Evolutionary conservation across 2,113 vertebrate genomes (phyloP), one percentile per base, ranked within the genome.

Genomic region (Gnathonemus echidnorhynchus): DNA sequence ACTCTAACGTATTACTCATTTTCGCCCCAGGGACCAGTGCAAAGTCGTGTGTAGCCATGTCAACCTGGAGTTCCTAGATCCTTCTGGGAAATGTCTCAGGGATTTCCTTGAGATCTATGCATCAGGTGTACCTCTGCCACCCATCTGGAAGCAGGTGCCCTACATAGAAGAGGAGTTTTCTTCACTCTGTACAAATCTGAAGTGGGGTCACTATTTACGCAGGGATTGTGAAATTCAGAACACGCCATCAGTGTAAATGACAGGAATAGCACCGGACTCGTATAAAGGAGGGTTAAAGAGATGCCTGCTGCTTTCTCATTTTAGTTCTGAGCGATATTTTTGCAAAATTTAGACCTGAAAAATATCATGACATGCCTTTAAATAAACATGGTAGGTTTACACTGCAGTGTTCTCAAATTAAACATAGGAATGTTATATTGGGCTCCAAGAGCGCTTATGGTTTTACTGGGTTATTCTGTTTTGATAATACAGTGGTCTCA

Each of bases 31-130:
- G 21, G 19, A 80, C 39, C n/a, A 42, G 31, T 39, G 17, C 15
- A n/a, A 19, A 80, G 35, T 31, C 31, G 1, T 31, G 13, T 80
- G 2, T 48, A 48, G 39, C 35, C 94, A 91, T 94, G 95, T 95
- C 90, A 93, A 94, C 95, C 94, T 95, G 94, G 93, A 95, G 93
- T 94, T 94, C 95, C 93, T 95, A 95, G 96, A 96, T 95, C 95
- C 94, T 95, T 95, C 93, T 92, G 95, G 95, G 95, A 97, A 95
- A 95, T 95, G 92, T 94, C 85, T 92, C 35, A 91, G 91, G 56
- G 91, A 92, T 74, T 91, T 93, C 93, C 94, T 93, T 91, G 94
- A 93, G 94, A 90, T 92, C 91, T 93, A 94, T 94, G 93, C 89
- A 90, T 90, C 90, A 90, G 88, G 62, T 50, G 89, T 42, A 87